Evolutionary conservation across 2,797 vertebrate genomes (phyloP).

Genomic region (Liparis tanakae): DNA sequence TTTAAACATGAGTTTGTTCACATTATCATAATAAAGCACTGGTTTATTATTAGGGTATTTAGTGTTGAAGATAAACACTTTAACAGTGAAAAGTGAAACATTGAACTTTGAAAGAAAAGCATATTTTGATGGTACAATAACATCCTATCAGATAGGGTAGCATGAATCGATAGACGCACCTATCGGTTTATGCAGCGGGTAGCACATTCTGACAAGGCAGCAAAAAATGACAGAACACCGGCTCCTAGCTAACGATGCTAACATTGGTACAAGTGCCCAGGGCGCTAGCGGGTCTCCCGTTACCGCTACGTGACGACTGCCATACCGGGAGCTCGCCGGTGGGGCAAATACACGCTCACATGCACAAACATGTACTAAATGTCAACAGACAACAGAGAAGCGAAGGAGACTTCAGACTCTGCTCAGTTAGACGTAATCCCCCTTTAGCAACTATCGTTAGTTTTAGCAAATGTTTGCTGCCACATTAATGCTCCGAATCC

Average conservation of each 20-base stretch:
- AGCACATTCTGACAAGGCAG: no score
- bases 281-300: neutral
- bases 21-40: no score
- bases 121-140: no score
- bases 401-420: neutral
- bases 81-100: no score
- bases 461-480: neutral
- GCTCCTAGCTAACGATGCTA: neutral
- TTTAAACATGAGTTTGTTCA: no score
- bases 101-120: no score
- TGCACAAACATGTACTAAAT: neutral
- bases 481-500: neutral
- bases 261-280: neutral
- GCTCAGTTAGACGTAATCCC: neutral
- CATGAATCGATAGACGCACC: no score
- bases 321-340: neutral
- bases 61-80: no score
- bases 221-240: no score
- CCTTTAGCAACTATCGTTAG: neutral
- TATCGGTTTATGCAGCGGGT: no score
- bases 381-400: neutral
- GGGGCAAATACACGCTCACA: neutral
- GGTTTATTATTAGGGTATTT: no score
- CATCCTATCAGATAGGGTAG: no score
- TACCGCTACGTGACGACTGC: neutral